Conservation (phyloP, 2,113 vertebrate species). For the Numenius arquata region DNA sequence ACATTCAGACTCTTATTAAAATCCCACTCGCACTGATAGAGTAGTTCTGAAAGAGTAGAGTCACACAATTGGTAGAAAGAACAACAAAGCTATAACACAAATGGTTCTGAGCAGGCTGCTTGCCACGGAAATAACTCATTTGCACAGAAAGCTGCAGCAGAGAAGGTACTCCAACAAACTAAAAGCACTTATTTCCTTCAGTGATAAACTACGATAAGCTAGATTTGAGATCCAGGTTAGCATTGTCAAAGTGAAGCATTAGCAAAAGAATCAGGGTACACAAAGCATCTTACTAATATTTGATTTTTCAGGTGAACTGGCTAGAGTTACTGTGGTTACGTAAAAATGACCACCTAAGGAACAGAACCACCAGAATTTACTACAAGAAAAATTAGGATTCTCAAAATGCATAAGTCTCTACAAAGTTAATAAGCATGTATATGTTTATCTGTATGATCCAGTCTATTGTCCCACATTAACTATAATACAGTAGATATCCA, state of each 20-base stretch:
- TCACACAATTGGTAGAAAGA: neutral
- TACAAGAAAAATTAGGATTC: neutral
- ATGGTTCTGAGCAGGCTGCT: neutral
- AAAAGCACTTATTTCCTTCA: neutral
- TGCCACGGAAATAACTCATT: neutral
- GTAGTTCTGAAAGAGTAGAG: neutral
- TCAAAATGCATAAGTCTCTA: neutral
- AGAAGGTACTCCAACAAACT: neutral
- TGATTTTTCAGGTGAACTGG: neutral
- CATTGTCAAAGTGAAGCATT: neutral
- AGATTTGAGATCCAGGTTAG: neutral
- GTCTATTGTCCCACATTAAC: neutral
- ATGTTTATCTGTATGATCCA: neutral
- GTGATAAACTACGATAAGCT: neutral
- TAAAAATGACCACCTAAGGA: neutral
- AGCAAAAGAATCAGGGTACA: neutral
- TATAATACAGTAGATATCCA: accelerated
- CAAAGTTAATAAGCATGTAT: neutral
- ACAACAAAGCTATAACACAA: neutral
- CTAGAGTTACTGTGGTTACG: neutral
- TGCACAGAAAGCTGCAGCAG: neutral
- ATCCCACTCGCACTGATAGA: neutral
- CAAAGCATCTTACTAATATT: neutral
- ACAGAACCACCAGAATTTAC: neutral
- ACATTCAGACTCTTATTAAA: neutral